These are phyloP conservation scores for Amaurobius ferox DNA, from an alignment of 2,888 invertebrate species.

Conservation along the genomic window DNA sequence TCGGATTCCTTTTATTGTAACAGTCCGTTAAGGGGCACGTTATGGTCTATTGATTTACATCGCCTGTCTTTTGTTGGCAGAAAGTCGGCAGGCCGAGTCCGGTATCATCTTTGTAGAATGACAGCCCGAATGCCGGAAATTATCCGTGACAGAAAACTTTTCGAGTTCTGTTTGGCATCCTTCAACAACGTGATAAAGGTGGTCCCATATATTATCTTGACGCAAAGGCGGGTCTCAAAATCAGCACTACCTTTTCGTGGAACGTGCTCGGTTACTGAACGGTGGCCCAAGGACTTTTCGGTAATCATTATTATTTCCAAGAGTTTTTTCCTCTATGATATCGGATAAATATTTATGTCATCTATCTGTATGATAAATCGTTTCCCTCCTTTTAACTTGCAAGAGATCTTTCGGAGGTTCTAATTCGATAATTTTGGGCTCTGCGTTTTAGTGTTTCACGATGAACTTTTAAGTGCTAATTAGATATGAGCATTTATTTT, in stretches of 20 bases:
- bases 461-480: too few relatives aligned
- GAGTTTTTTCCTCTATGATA: too few relatives aligned
- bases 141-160: constrained; percentile 46
- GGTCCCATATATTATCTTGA: background rate
- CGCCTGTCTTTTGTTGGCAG: background rate
- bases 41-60: constrained; percentile 40
- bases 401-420: too few relatives aligned
- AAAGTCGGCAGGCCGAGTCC: background rate
- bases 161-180: constrained; percentile 15
- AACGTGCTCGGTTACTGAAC: too few relatives aligned
- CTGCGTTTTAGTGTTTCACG: too few relatives aligned
- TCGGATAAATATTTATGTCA: too few relatives aligned
- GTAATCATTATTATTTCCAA: too few relatives aligned
- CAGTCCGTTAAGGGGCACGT: background rate
- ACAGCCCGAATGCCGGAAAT: constrained; percentile 36
- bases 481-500: too few relatives aligned
- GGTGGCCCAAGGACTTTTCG: too few relatives aligned
- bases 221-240: background rate
- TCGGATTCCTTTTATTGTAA: constrained; percentile 2
- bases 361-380: too few relatives aligned
- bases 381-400: too few relatives aligned
- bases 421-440: too few relatives aligned
- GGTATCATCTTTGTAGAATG: constrained; percentile 6
- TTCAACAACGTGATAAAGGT: constrained; percentile 19
- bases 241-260: background rate